phyloP scores from a whole-genome alignment of 1,140 invertebrate genomes.

The Calliphora vicina region DNA sequence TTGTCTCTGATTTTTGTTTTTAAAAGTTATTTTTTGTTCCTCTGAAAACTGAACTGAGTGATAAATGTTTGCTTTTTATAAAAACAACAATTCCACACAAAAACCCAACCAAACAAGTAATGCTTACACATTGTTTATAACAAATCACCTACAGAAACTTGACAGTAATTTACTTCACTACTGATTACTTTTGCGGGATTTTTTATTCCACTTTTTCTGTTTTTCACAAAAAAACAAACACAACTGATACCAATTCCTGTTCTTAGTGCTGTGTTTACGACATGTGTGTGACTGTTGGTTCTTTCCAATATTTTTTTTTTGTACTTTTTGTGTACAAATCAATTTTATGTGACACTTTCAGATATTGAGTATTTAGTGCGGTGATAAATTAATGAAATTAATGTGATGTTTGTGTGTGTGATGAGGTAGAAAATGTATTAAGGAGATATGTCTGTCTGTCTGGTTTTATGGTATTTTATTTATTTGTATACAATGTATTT shows the following conservation, averaged over 20 bases:
- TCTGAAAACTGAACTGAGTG: background rate
- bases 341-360: constrained; percentile 34
- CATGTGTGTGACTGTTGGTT: background rate
- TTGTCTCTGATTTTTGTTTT: no score
- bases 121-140: constrained; percentile 26
- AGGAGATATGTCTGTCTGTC: background rate
- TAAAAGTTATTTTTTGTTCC: background rate
- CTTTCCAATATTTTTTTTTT: background rate
- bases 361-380: constrained; percentile 26
- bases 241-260: no score
- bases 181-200: constrained; percentile 34
- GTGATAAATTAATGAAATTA: constrained; percentile 34
- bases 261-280: background rate
- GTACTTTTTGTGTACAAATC: constrained; percentile 21
- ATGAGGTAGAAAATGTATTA: background rate
- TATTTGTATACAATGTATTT: background rate
- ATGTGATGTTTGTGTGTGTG: background rate
- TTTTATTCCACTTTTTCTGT: background rate
- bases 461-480: background rate
- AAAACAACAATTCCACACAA: background rate
- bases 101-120: background rate
- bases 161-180: constrained; percentile 32
- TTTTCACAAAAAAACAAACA: background rate
- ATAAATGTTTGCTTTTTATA: constrained; percentile 28
- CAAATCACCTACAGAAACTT: constrained; percentile 29